Conservation (phyloP, 2,797 vertebrate species). For the Yasuhikotakia modesta region DNA sequence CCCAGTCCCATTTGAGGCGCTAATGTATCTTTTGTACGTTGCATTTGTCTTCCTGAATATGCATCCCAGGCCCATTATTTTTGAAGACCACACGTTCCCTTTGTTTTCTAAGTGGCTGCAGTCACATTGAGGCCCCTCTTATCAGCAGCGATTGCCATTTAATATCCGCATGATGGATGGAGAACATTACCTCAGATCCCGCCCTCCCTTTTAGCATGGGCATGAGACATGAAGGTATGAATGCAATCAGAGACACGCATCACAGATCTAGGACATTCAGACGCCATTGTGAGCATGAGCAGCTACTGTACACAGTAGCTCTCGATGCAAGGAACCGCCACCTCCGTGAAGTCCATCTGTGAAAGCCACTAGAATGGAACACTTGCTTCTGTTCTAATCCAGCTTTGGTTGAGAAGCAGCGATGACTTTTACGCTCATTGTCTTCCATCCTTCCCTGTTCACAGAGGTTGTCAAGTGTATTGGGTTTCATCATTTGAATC, state of each 20-base stretch:
- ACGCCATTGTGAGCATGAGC: conserved; percentile 8
- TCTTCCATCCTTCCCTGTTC: conserved; percentile 51
- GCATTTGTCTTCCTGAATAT: conserved; percentile 46
- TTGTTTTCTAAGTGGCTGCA: conserved; percentile 66
- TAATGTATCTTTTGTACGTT: conserved; percentile 59
- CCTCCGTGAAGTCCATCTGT: conserved; percentile 49
- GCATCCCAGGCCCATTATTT: conserved; percentile 53
- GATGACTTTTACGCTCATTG: conserved; percentile 53
- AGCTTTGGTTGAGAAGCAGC: conserved; percentile 56
- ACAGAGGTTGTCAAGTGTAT: conserved; percentile 61
- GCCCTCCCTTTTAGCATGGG: conserved; percentile 51
- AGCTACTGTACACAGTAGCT: conserved; percentile 29
- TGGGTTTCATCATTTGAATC: conserved; percentile 63
- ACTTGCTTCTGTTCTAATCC: conserved; percentile 64
- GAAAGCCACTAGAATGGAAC: conserved; percentile 51
- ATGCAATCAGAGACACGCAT: conserved; percentile 47
- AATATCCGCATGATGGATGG: conserved; percentile 66
- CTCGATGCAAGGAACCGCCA: conserved; percentile 12
- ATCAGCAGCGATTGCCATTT: conserved; percentile 61
- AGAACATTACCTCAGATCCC: conserved; percentile 57
- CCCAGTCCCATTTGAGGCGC: conserved; percentile 46
- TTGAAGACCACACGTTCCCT: conserved; percentile 52
- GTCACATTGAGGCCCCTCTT: conserved; percentile 56
- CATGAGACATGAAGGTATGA: conserved; percentile 42
- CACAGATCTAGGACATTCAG: conserved; percentile 22